phyloP scores from a whole-genome alignment of 1,140 invertebrate species.

The Littorina saxatilis region DNA sequence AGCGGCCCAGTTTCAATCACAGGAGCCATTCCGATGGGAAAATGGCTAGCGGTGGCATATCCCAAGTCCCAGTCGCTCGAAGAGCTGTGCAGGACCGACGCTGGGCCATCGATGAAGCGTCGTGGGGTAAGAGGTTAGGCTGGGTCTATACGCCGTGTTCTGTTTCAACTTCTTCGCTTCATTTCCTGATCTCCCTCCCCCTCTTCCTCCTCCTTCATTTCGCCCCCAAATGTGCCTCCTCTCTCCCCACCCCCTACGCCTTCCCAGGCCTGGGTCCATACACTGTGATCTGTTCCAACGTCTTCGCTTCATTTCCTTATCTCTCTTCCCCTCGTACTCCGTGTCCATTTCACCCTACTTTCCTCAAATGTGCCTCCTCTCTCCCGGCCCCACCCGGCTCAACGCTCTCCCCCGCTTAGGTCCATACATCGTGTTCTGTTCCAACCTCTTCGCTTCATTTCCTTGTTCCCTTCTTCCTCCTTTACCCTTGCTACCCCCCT shows the following conservation, averaged over 20 bases:
- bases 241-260: background rate
- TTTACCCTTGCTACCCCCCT: too few species aligned
- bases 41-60: background rate
- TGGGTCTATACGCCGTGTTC: background rate
- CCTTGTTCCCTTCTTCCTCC: too few species aligned
- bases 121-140: too few species aligned
- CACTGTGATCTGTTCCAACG: background rate
- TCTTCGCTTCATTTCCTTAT: too few species aligned
- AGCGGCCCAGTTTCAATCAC: slow-evolving; percentile 6
- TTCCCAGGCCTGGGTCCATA: too few species aligned
- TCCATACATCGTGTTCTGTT: background rate
- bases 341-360: background rate
- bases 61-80: background rate
- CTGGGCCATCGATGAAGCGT: too few species aligned
- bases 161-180: background rate
- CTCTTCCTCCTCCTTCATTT: background rate
- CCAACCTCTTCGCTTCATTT: too few species aligned
- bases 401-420: too few species aligned
- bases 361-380: background rate
- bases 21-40: background rate
- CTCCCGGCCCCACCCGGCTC: background rate
- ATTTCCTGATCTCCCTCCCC: too few species aligned
- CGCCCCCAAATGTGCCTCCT: background rate
- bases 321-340: background rate
- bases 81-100: too few species aligned